phyloP scores from a whole-genome alignment of 2,113 vertebrate genomes.

The Pavo muticus region DNA sequence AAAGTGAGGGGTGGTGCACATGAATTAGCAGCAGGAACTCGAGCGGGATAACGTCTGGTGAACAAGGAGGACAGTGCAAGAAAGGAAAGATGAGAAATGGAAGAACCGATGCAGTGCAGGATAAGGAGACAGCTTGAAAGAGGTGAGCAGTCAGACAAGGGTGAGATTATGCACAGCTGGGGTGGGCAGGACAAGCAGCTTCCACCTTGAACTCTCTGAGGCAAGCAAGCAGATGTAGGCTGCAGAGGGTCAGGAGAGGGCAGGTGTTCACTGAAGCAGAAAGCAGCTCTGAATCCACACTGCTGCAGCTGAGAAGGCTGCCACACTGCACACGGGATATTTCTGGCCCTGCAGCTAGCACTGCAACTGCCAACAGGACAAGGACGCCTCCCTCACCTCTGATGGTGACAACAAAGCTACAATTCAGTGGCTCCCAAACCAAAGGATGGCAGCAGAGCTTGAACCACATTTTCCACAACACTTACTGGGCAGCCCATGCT shows the following conservation, averaged over 20 bases:
- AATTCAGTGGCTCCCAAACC: neutral
- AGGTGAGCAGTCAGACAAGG: neutral
- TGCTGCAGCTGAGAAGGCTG: neutral
- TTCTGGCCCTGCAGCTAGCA: neutral
- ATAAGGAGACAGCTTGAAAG: neutral
- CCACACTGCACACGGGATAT: rapidly evolving
- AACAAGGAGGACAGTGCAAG: neutral
- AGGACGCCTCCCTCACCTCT: neutral
- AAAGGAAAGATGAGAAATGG: neutral
- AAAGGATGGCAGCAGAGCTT: neutral
- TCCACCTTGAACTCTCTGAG: neutral
- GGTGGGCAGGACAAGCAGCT: neutral
- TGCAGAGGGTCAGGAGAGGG: neutral
- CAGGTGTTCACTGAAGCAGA: neutral
- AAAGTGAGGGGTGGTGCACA: neutral
- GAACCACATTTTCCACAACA: neutral
- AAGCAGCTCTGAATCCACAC: neutral
- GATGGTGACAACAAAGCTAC: neutral
- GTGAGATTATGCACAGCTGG: neutral
- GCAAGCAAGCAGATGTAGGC: neutral
- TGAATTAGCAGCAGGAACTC: neutral
- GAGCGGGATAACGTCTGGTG: neutral
- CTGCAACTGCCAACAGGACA: neutral
- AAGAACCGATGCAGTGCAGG: neutral
- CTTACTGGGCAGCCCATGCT: neutral